A percentile compares a stretch with the other conserved stretches of the same genome.
These are phyloP conservation scores for Leptinotarsa lineolata DNA, from an alignment of 1,140 invertebrate genomes.

Conservation along the genomic window DNA sequence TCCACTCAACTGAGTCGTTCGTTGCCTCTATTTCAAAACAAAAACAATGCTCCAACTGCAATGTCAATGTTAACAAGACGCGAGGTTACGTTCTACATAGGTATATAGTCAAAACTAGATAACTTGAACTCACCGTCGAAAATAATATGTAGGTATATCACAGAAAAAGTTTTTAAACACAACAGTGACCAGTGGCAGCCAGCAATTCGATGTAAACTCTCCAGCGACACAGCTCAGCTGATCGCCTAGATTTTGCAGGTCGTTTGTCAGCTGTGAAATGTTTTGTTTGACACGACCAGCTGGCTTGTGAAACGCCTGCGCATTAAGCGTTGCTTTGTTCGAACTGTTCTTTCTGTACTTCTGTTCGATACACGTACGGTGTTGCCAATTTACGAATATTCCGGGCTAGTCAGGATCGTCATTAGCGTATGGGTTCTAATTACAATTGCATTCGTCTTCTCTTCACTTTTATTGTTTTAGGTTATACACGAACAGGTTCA, in stretches of 20 bases:
- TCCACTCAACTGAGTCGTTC: no score
- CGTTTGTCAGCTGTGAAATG: background rate
- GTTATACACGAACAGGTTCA: no score
- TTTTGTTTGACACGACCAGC: conserved; percentile 1
- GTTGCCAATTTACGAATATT: background rate
- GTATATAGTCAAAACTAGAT: background rate
- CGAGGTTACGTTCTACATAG: background rate
- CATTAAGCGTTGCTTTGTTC: background rate
- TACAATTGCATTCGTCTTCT: no score
- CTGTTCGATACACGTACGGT: background rate
- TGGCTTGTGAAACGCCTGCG: background rate
- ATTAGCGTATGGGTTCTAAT: no score
- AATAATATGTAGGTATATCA: background rate
- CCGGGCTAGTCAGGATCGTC: background rate
- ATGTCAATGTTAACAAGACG: background rate
- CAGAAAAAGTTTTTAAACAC: background rate
- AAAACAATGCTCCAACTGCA: background rate
- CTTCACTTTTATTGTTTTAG: no score
- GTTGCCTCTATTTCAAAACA: no score
- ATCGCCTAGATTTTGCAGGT: background rate
- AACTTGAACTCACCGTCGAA: background rate
- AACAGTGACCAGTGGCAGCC: background rate
- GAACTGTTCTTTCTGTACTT: background rate
- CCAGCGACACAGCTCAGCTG: background rate
- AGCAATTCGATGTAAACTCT: background rate